Evolutionary conservation across 2,113 vertebrate species (phyloP), one percentile per base, ranked within the genome.

Genomic region (Nothoprocta perdicaria): DNA sequence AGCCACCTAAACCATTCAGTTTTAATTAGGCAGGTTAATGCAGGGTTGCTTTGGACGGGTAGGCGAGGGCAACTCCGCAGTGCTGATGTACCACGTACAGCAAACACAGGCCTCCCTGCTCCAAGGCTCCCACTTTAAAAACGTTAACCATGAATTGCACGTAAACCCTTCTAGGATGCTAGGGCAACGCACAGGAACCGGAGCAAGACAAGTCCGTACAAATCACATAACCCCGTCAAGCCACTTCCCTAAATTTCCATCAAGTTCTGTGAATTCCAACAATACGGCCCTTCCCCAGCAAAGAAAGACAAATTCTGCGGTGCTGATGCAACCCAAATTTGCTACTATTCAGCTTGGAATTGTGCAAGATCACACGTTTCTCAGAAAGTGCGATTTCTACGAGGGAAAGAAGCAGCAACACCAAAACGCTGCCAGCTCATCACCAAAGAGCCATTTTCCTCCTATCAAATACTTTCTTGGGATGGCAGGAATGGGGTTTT

Each of bases 11-110:
- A 84, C 16, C 53, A 50, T 23, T 45, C 67, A 12, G 2, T 40
- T 90, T 92, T 80, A 77, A 79, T 71, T 52, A 77, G 50, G 90
- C 24, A 74, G 84, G 68, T 63, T 83, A 90, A 38, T 21, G 5
- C 10, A 22, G 91, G 50, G 75, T 26, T 91, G 86, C 52, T 90
- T 24, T 6, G 15, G 52, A 29, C 29, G 33, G 8, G 57, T 2
- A 8, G 80, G 76, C 1, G 0, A 89, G 77, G 74, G 66, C n/a
- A 77, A 41, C 79, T 84, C 82, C 53, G 79, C 84, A 79, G 7
- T 88, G 92, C 80, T 61, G 14, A 14, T 62, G 68, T 19, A 24
- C 45, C 92, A 41, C 0, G 5, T 1, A 10, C 0, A 60, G 74
- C 58, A n/a, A 14, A 27, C 16, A 52, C 2, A 22, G 22, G 7